Evolutionary conservation across 2,797 vertebrate species (phyloP).

Genomic region (Gymnodraco acuticeps): DNA sequence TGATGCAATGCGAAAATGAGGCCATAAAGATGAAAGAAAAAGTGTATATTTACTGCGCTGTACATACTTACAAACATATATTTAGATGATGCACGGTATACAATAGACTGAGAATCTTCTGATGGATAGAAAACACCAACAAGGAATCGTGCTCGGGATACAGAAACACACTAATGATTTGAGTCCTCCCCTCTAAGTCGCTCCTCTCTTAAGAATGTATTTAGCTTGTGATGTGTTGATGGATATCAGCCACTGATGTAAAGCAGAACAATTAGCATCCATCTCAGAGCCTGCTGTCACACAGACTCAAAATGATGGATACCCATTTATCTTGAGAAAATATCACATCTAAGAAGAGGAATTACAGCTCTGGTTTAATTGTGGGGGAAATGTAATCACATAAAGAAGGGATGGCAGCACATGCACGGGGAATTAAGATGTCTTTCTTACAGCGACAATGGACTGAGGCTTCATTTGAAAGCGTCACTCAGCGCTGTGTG

Average conservation of each 20-base stretch:
- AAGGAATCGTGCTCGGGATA: background rate
- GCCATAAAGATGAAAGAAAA: background rate
- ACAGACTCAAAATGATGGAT: constrained; percentile 50
- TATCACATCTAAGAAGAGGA: constrained; percentile 36
- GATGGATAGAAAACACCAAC: background rate
- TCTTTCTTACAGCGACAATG: constrained; percentile 24
- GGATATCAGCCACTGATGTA: constrained; percentile 57
- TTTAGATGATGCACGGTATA: background rate
- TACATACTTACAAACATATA: background rate
- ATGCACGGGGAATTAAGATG: constrained; percentile 28
- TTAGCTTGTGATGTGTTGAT: constrained; percentile 50
- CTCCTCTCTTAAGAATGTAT: constrained; percentile 23
- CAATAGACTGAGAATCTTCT: background rate
- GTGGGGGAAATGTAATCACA: constrained; percentile 40
- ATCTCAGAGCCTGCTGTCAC: constrained; percentile 46
- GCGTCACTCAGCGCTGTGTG: constrained; percentile 38
- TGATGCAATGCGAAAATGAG: no score
- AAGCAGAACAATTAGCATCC: constrained; percentile 68
- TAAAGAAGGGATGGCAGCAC: constrained; percentile 24
- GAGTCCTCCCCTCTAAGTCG: constrained; percentile 23
- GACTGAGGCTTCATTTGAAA: constrained; percentile 38
- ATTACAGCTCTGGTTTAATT: constrained; percentile 59
- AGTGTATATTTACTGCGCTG: background rate
- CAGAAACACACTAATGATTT: constrained; percentile 6
- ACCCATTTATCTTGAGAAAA: constrained; percentile 37